Base-by-base conservation (phyloP, 2,113 vertebrate genomes). In the Sylvilagus bachmani region DNA sequence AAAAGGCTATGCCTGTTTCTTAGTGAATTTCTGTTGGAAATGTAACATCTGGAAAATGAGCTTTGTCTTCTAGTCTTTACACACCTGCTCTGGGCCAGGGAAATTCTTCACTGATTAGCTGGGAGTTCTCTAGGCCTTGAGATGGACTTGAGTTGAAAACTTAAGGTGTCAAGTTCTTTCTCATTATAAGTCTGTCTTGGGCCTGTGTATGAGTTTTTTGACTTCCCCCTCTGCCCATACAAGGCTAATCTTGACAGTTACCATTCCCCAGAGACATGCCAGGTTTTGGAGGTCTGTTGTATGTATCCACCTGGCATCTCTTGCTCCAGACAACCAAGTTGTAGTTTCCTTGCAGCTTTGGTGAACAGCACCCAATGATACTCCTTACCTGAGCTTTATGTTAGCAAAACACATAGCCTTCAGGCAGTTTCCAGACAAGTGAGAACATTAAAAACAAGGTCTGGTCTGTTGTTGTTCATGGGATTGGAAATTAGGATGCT, bases 1-100 rank as follows among this genome's bases (percentile, higher is more conserved):
- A 27, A 36, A 77, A 25, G 38, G 19, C 10, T 0, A 0, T 51
- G 10, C 0, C 0, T n/a, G 4, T 33, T 74, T 53, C 74, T 62
- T 84, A 49, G 44, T 70, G 38, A 92, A 53, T 86, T 73, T 70
- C 36, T n/a, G n/a, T n/a, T 81, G 36, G 74, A 90, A 95, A 49
- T 6, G 38, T 14, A 44, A 38, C 31, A 55, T 87, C 36, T 88
- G 38, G 33, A 58, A 44, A 89, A 73, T 11, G 6, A 67, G 38
- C n/a, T 5, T 9, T 61, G 49, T 69, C 25, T 49, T 53, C n/a
- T 10, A 64, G 19, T 80, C 61, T 69, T 79, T 49, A 36, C 17
- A 80, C 58, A 58, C 33, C 75, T n/a, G 14, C 5, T 55, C 22
- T 64, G 49, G 2, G 11, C 58, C 69, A 5, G 61, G 14, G 16